These are phyloP conservation scores for Pollenia labialis DNA, from an alignment of 2,888 invertebrate genomes.

Conservation along the genomic window DNA sequence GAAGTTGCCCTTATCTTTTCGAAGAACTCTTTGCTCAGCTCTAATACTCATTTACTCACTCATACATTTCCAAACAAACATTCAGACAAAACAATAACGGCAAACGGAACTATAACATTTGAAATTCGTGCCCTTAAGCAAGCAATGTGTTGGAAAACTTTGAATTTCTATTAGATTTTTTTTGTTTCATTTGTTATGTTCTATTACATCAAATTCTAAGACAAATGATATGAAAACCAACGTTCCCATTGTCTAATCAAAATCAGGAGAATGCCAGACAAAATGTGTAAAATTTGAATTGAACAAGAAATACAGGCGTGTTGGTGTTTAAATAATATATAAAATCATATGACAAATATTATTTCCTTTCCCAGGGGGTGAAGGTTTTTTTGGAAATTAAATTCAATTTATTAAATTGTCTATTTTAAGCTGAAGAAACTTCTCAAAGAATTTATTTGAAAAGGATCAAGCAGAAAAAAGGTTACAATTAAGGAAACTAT, in stretches of 20 bases:
- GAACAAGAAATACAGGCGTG: not conserved
- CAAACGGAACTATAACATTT: constrained; percentile 61
- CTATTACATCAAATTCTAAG: constrained; percentile 26
- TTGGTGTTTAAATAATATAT: not conserved
- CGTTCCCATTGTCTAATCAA: constrained; percentile 20
- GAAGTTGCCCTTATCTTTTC: no score
- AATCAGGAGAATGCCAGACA: constrained; percentile 5
- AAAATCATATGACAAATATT: constrained; percentile 6
- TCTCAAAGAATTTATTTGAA: not conserved
- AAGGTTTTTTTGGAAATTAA: not conserved
- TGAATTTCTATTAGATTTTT: not conserved
- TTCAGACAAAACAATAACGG: constrained; percentile 52
- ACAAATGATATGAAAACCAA: constrained; percentile 37
- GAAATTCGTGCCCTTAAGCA: constrained; percentile 48
- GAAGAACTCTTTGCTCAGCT: no score
- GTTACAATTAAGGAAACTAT: no score
- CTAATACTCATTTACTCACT: not conserved
- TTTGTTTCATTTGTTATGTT: not conserved
- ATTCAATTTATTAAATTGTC: not conserved
- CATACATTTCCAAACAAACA: not conserved
- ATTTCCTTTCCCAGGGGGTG: not conserved
- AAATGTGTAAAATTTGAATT: not conserved
- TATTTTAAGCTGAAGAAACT: not conserved
- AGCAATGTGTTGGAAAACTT: constrained; percentile 57
- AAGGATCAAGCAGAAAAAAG: not conserved